Conservation (phyloP, 2,888 invertebrate species). For the Dryobota labecula region DNA sequence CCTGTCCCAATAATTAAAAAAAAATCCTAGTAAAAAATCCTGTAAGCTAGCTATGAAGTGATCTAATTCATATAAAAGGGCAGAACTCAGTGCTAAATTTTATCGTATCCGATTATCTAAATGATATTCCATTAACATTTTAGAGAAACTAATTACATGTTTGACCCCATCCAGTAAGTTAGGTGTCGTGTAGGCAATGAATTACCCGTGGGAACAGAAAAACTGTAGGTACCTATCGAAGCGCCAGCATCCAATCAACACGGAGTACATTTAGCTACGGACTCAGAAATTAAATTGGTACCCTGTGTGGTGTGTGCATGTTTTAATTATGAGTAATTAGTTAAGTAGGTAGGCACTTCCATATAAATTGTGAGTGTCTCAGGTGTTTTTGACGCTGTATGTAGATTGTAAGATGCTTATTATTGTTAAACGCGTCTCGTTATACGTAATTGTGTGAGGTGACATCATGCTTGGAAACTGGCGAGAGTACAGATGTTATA, state of each 20-base stretch:
- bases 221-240: conserved; percentile 40
- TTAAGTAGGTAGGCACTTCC: conserved; percentile 12
- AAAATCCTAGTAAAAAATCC: too few species aligned
- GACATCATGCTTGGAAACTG: background rate
- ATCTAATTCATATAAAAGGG: background rate
- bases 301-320: conserved; percentile 9
- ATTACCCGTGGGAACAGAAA: conserved; percentile 65
- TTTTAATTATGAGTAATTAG: conserved; percentile 48
- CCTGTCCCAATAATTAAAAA: too few species aligned
- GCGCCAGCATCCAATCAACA: conserved; percentile 64
- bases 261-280: conserved; percentile 54
- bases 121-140: conserved; percentile 21
- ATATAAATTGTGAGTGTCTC: conserved; percentile 15
- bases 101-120: conserved; percentile 1
- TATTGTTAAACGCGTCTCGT: conserved; percentile 1
- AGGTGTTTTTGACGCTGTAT: conserved; percentile 23
- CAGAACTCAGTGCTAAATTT: background rate
- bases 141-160: conserved; percentile 66
- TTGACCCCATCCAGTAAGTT: conserved; percentile 67
- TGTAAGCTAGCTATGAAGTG: too few species aligned
- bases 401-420: conserved; percentile 7
- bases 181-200: conserved; percentile 63
- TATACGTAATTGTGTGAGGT: conserved; percentile 8
- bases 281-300: conserved; percentile 50
- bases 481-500: background rate